These are phyloP conservation scores for Podarcis lilfordi DNA, from an alignment of 2,797 vertebrate genomes.

Conservation along the genomic window DNA sequence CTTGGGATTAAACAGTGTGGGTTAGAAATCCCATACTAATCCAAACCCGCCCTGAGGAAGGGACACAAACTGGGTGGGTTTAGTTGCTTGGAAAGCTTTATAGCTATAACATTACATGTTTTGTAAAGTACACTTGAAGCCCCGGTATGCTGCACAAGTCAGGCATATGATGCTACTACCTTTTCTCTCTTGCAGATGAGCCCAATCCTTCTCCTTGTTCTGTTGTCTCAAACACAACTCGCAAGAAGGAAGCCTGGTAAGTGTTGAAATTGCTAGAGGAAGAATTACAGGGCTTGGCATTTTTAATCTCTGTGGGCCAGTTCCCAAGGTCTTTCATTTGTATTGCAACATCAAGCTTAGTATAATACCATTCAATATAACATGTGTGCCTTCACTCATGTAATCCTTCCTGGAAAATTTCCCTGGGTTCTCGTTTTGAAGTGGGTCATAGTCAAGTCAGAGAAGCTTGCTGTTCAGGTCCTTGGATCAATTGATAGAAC, in stretches of 20 bases:
- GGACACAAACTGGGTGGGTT: constrained; percentile 5
- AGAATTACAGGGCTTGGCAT: not conserved
- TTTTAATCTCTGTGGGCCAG: constrained; percentile 1
- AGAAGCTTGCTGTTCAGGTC: not conserved
- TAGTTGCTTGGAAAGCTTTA: constrained; percentile 31
- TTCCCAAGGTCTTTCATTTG: constrained; percentile 22
- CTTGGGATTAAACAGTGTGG: constrained; percentile 42
- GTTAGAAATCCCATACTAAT: constrained; percentile 54
- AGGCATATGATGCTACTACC: constrained; percentile 63
- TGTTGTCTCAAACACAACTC: constrained; percentile 65
- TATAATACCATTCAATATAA: not conserved
- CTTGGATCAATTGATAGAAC: not conserved
- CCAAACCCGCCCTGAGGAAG: constrained; percentile 13
- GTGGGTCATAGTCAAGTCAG: not conserved
- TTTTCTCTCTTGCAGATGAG: constrained; percentile 78
- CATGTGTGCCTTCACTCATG: not conserved
- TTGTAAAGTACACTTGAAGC: constrained; percentile 30
- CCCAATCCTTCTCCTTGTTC: constrained; percentile 72
- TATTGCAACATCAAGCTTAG: not conserved
- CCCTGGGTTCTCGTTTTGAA: not conserved
- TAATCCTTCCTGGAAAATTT: not conserved
- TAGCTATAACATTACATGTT: constrained; percentile 11
- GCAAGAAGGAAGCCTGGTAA: constrained; percentile 58
- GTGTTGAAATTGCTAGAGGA: constrained; percentile 22
- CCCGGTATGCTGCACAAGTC: constrained; percentile 8